Base-by-base conservation (phyloP, 2,113 vertebrate species). In the Motacilla alba region DNA sequence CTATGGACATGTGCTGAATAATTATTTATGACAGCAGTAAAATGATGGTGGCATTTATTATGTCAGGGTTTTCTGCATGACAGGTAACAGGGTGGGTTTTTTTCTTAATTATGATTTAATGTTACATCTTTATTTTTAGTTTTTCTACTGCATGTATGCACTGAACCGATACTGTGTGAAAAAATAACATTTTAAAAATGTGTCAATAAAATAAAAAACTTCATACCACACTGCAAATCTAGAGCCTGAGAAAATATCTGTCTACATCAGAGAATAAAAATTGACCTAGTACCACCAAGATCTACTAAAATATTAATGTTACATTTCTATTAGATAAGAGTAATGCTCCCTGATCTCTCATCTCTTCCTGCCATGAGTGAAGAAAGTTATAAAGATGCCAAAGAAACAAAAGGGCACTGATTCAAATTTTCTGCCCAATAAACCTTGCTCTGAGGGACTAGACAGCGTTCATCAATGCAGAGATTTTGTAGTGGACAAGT, bases 11-110 rank as follows among this genome's bases (percentile, higher is more conserved):
- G 67, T 49, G 53, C 62, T 92, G 68, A 95, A 97, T 91, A 96
- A 95, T 92, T 94, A 89, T 92, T 95, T 90, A 93, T 93, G 76
- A 89, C 17, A 90, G 68, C 68, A 94, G 73, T 91, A 95, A 96
- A 91, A 94, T 79, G 67, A 53, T 62, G 69, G 47, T 70, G 56
- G 27, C 94, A 95, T 94, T 95, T 95, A 94, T 93, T 96, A 97
- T 79, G 96, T 73, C 62, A 83, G 63, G 37, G 53, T 67, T 95
- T 86, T 79, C 72, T 88, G 67, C 39, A 12, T 55, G 86, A 77
- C 63, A 93, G 80, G 58, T 81, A 90, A 88, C 76, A 58, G 33
- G 23, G 21, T 5, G 52, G 4, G 41, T n/a, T 39, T 84, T 93
- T 39, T 33, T 95, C 87, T 35, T 83, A 85, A 91, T 88, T 89